These are phyloP conservation scores for Acleris cristana DNA, from an alignment of 2,888 invertebrate species.

Conservation along the genomic window DNA sequence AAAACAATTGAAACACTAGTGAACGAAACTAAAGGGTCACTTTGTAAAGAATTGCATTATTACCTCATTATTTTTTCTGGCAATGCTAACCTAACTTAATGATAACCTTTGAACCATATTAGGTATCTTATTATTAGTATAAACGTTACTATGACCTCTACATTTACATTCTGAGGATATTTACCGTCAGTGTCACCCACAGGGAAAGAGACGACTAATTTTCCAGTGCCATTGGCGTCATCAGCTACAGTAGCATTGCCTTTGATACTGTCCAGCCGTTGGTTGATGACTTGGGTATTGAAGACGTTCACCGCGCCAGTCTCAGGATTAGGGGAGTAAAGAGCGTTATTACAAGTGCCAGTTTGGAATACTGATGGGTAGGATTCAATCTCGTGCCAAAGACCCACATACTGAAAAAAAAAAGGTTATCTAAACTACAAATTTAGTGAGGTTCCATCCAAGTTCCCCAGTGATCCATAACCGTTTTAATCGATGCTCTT, in stretches of 20 bases:
- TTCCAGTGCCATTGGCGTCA: conserved; percentile 70
- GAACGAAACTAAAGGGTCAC: too few relatives aligned
- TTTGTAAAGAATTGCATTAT: too few relatives aligned
- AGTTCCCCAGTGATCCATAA: too few relatives aligned
- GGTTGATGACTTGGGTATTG: conserved; percentile 40
- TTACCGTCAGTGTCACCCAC: conserved; percentile 75
- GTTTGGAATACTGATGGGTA: conserved; percentile 61
- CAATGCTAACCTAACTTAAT: too few relatives aligned
- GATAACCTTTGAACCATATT: too few relatives aligned
- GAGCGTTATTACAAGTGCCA: conserved; percentile 64
- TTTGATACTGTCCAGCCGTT: conserved; percentile 55
- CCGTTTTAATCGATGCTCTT: too few relatives aligned
- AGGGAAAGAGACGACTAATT: conserved; percentile 83
- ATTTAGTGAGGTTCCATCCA: not conserved
- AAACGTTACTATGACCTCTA: not conserved
- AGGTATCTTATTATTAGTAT: too few relatives aligned
- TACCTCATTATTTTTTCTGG: too few relatives aligned
- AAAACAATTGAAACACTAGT: too few relatives aligned
- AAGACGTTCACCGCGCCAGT: conserved; percentile 33
- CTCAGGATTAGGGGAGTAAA: conserved; percentile 48
- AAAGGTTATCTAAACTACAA: not conserved
- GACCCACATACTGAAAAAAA: conserved; percentile 59
- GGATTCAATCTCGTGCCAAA: conserved; percentile 66
- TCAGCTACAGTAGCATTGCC: conserved; percentile 66
- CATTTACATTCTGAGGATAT: conserved; percentile 37